Conservation (phyloP, 2,797 vertebrate species). For the Lates japonicus region DNA sequence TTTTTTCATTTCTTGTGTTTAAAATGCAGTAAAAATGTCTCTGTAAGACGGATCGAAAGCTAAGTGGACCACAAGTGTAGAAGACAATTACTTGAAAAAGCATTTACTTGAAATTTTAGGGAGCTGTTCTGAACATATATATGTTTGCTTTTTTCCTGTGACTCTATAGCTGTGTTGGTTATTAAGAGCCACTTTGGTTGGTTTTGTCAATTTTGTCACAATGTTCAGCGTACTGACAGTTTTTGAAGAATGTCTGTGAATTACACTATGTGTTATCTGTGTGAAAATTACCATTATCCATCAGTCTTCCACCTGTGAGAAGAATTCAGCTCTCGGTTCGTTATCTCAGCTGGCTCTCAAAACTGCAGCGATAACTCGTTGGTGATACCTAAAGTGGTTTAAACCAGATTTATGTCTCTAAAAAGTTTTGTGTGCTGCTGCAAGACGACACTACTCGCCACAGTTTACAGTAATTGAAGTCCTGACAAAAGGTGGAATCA, state of each 20-base stretch:
- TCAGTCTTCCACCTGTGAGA: slow-evolving; percentile 19
- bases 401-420: not conserved
- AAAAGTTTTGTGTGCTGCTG: slow-evolving; percentile 5
- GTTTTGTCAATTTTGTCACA: slow-evolving; percentile 10
- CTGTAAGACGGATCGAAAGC: not conserved
- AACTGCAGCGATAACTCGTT: not conserved
- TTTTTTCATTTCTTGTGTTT: not conserved
- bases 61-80: slow-evolving; percentile 30
- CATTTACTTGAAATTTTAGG: not conserved
- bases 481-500: slow-evolving; percentile 40
- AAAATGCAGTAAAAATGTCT: slow-evolving; percentile 10
- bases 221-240: not conserved
- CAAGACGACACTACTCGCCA: slow-evolving; percentile 15
- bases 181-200: slow-evolving; percentile 2
- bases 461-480: slow-evolving; percentile 43
- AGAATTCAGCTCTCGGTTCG: slow-evolving; percentile 7
- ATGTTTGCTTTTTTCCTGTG: not conserved
- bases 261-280: slow-evolving; percentile 15
- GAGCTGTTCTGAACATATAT: not conserved
- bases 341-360: slow-evolving; percentile 29
- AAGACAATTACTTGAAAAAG: slow-evolving; percentile 7
- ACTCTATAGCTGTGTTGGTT: not conserved
- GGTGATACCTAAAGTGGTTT: slow-evolving; percentile 12
- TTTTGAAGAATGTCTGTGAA: not conserved
- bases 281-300: slow-evolving; percentile 33